Conservation (phyloP, 1,140 invertebrate genomes). For the Trichoplusia ni region DNA sequence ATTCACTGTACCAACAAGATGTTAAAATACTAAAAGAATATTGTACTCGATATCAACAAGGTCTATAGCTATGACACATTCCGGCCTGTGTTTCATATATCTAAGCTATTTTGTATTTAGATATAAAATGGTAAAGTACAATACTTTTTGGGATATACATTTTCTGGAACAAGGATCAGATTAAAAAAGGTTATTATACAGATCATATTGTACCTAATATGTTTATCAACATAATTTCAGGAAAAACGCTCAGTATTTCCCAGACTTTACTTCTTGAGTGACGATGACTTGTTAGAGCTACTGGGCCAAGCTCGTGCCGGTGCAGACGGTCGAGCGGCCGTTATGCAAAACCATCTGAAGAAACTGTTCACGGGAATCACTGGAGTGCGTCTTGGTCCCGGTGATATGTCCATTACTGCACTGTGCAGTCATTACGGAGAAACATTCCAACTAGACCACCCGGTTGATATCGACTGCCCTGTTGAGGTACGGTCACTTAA, state of each 20-base stretch:
- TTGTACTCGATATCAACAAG: too few species aligned
- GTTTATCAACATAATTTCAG: slow-evolving; percentile 79
- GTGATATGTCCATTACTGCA: slow-evolving; percentile 68
- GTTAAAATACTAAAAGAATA: too few species aligned
- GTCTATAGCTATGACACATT: too few species aligned
- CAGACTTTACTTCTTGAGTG: slow-evolving; percentile 97
- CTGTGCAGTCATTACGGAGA: slow-evolving; percentile 88
- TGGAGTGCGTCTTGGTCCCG: slow-evolving; percentile 69
- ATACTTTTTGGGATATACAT: too few species aligned
- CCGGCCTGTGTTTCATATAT: too few species aligned
- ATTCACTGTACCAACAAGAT: too few species aligned
- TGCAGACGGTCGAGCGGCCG: slow-evolving; percentile 87
- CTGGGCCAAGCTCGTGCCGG: slow-evolving; percentile 88
- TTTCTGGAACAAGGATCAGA: too few species aligned
- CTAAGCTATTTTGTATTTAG: too few species aligned
- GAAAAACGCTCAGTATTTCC: slow-evolving; percentile 97
- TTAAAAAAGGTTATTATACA: too few species aligned
- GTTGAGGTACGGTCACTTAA: slow-evolving; percentile 86
- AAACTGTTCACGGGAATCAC: slow-evolving; percentile 95
- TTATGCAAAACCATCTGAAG: slow-evolving; percentile 96
- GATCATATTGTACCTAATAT: too few species aligned
- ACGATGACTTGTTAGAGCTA: slow-evolving; percentile 97
- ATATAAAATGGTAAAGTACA: too few species aligned
- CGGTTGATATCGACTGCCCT: slow-evolving; percentile 89
- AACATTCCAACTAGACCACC: slow-evolving; percentile 91